A percentile compares a stretch with the other conserved stretches of the same genome.
These are phyloP conservation scores for Coptodon bakossiorum DNA, from an alignment of 2,113 vertebrate species.

Conservation along the genomic window DNA sequence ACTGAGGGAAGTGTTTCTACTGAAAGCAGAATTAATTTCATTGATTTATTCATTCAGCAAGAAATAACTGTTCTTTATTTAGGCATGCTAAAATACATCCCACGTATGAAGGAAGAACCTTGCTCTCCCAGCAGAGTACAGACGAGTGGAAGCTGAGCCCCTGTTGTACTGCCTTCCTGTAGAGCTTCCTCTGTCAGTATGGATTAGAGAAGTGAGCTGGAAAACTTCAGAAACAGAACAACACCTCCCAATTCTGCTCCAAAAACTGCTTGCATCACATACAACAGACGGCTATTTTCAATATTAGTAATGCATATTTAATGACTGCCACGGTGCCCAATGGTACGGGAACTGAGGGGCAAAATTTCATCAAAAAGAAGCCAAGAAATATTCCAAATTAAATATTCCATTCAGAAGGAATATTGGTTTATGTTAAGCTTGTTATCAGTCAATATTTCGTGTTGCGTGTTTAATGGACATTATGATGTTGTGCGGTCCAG, in stretches of 20 bases:
- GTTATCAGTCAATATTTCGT: not conserved
- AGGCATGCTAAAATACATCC: constrained; percentile 9
- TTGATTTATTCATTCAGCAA: constrained; percentile 4
- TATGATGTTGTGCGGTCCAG: not conserved
- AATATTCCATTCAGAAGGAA: not conserved
- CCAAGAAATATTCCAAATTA: not conserved
- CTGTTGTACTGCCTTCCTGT: constrained; percentile 17
- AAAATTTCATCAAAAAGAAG: not conserved
- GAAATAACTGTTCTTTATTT: constrained; percentile 11
- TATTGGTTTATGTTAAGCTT: not conserved
- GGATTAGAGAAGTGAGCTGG: constrained; percentile 44
- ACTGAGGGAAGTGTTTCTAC: not conserved
- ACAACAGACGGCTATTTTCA: constrained; percentile 28
- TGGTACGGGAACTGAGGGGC: constrained; percentile 24
- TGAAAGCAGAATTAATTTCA: not conserved
- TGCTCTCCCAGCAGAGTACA: constrained; percentile 17
- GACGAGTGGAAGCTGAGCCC: constrained; percentile 1
- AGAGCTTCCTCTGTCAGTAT: constrained; percentile 37
- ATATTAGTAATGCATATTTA: constrained; percentile 57
- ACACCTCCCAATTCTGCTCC: constrained; percentile 10
- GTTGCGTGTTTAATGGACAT: not conserved
- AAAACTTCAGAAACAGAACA: constrained; percentile 35
- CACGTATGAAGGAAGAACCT: not conserved
- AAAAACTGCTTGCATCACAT: constrained; percentile 43
- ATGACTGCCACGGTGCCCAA: constrained; percentile 31